phyloP scores from a whole-genome alignment of 2,888 invertebrate species.

The Acrocera orbiculus region DNA sequence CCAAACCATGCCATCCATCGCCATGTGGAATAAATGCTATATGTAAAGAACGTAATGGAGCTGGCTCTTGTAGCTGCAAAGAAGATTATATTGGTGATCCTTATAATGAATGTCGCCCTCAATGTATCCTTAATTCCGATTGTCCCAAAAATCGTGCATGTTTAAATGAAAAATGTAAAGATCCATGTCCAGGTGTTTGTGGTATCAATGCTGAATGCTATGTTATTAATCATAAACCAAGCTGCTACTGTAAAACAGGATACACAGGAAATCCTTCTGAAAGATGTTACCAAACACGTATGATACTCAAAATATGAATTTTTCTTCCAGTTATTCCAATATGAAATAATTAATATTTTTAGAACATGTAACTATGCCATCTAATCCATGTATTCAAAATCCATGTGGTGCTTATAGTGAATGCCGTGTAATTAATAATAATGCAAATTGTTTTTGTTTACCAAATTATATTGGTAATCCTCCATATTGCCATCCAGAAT shows the following conservation, averaged over 20 bases:
- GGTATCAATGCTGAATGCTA: conserved; percentile 63
- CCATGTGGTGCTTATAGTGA: conserved; percentile 64
- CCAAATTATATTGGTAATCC: conserved; percentile 57
- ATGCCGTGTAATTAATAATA: conserved; percentile 51
- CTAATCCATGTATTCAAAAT: conserved; percentile 51
- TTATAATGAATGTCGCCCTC: conserved; percentile 67
- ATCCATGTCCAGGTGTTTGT: conserved; percentile 70
- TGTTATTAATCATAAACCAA: conserved; percentile 66
- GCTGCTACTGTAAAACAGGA: conserved; percentile 60
- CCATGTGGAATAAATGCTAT: conserved; percentile 74
- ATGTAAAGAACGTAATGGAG: conserved; percentile 66
- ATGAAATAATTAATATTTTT: conserved; percentile 4
- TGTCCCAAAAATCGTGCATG: conserved; percentile 62
- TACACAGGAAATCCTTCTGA: conserved; percentile 59
- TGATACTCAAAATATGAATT: conserved; percentile 10
- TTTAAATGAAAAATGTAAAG: conserved; percentile 65
- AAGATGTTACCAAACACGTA: conserved; percentile 41
- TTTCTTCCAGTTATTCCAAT: conserved; percentile 27
- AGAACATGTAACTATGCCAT: conserved; percentile 18
- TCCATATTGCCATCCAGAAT: conserved; percentile 58
- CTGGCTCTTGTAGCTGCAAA: conserved; percentile 66
- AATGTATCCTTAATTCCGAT: conserved; percentile 70
- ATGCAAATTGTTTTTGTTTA: conserved; percentile 65
- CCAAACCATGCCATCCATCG: conserved; percentile 65
- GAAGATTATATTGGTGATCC: conserved; percentile 77